Evolutionary conservation across 2,888 invertebrate genomes (phyloP), one percentile per base, ranked within the genome.

Genomic region (Diadegma fenestrale): DNA sequence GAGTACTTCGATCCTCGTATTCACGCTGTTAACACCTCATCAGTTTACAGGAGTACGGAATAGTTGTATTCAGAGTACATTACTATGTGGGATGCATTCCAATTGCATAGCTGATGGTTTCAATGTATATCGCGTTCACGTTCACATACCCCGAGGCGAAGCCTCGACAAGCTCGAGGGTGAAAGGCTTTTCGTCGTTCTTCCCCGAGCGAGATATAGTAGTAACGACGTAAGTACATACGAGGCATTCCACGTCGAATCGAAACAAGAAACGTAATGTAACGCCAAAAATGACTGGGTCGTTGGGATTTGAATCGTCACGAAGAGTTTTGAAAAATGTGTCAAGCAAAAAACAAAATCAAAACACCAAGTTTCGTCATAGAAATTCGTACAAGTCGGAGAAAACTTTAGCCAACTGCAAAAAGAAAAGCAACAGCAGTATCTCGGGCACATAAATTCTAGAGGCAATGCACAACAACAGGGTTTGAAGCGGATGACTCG

Each of bases 21-120:
- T 19, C 30, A 45, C 68, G 48, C 85, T 87, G 84, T 88, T 87
- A 86, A 82, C 84, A 84, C 87, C 87, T 81, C 79, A 84, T 76
- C 77, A 58, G 75, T 73, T 77, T 77, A 22, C 26, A 19, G 37
- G 22, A 48, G 54, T 45, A 45, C 26, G n/a, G 68, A 45, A 68
- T 45, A 14, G 43, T 37, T 8, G 26, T 17, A 14, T 72, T 41
- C 30, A n/a, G 22, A 66, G 66, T 66, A 72, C 54, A 17, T 61
- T 72, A 19, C 26, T 63, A 30, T 41, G 26, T 12, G 10, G 4
- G 7, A 75, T 58, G 26, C 33, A 73, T 63, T 19, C 43, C 12
- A 80, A 45, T 17, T 48, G 72, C 48, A 63, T 30, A 61, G 72
- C 63, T 41, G 48, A 17, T 12, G 68, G 54, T 61, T 45, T 41